phyloP scores from a whole-genome alignment of 2,797 vertebrate species.

The Vespertilio murinus region DNA sequence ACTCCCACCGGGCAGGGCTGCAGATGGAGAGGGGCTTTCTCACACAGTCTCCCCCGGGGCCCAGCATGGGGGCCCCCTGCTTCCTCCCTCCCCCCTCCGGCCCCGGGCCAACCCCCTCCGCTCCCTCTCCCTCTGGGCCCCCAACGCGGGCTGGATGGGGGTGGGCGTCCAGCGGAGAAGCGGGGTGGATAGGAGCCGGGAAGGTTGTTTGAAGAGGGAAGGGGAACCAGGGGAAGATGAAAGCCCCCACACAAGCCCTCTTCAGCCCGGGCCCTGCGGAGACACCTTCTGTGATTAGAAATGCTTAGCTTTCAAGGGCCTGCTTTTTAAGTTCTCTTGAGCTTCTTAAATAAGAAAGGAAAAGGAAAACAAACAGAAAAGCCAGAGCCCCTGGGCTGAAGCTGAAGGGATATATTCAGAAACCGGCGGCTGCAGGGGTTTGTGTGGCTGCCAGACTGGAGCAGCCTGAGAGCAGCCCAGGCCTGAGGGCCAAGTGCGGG shows the following conservation, averaged over 20 bases:
- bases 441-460: slow-evolving; percentile 62
- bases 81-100: slow-evolving; percentile 71
- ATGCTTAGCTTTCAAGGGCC: slow-evolving; percentile 86
- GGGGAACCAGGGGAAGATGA: slow-evolving; percentile 81
- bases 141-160: slow-evolving; percentile 75
- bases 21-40: slow-evolving; percentile 86
- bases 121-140: slow-evolving; percentile 57
- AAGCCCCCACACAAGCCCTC: slow-evolving; percentile 80
- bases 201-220: slow-evolving; percentile 81
- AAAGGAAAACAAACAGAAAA: slow-evolving; percentile 85
- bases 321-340: slow-evolving; percentile 87
- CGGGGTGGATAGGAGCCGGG: slow-evolving; percentile 69
- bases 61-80: slow-evolving; percentile 83
- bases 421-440: slow-evolving; percentile 72
- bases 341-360: slow-evolving; percentile 83
- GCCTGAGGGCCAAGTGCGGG: not conserved
- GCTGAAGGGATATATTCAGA: slow-evolving; percentile 79
- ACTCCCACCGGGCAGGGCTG: slow-evolving; percentile 86
- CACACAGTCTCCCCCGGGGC: slow-evolving; percentile 84
- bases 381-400: slow-evolving; percentile 80
- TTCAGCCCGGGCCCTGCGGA: slow-evolving; percentile 78
- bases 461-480: not conserved
- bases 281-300: slow-evolving; percentile 87
- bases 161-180: slow-evolving; percentile 38
- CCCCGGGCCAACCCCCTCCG: slow-evolving; percentile 67